Percentiles rank a stretch among this genome's conserved stretches.
These are phyloP conservation scores for Ceraclea dissimilis DNA, from an alignment of 2,888 invertebrate species.

Conservation along the genomic window DNA sequence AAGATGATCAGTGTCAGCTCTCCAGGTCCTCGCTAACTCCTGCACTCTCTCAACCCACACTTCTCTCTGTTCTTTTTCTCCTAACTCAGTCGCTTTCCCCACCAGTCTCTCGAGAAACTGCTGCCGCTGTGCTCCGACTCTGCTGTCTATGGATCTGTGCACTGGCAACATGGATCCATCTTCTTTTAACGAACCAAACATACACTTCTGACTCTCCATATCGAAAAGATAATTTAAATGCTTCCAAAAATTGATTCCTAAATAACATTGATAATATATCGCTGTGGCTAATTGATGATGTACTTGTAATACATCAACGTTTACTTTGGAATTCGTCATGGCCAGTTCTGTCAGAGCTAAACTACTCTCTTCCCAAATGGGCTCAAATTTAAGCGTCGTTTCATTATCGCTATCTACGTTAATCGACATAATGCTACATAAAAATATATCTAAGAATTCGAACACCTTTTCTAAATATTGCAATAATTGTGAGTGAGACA, in stretches of 20 bases:
- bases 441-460: conserved; percentile 43
- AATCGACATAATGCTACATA: conserved; percentile 37
- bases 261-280: conserved; percentile 70
- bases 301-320: conserved; percentile 67
- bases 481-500: conserved; percentile 56
- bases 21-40: conserved; percentile 68
- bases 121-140: conserved; percentile 18
- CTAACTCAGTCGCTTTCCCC: conserved; percentile 39
- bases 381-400: conserved; percentile 49
- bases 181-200: conserved; percentile 40
- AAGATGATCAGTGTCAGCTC: conserved; percentile 63
- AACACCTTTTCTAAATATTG: conserved; percentile 42
- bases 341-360: conserved; percentile 73
- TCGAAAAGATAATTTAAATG: conserved; percentile 73
- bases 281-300: conserved; percentile 74
- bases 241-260: conserved; percentile 65
- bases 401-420: conserved; percentile 30
- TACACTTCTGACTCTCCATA: conserved; percentile 53
- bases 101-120: conserved; percentile 32
- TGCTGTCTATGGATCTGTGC: conserved; percentile 19
- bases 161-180: conserved; percentile 3
- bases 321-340: conserved; percentile 64
- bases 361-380: conserved; percentile 59
- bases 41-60: conserved; percentile 68
- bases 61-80: conserved; percentile 34